Evolutionary conservation across 2,888 invertebrate species (phyloP).

Genomic region (Hypercompe scribonia): DNA sequence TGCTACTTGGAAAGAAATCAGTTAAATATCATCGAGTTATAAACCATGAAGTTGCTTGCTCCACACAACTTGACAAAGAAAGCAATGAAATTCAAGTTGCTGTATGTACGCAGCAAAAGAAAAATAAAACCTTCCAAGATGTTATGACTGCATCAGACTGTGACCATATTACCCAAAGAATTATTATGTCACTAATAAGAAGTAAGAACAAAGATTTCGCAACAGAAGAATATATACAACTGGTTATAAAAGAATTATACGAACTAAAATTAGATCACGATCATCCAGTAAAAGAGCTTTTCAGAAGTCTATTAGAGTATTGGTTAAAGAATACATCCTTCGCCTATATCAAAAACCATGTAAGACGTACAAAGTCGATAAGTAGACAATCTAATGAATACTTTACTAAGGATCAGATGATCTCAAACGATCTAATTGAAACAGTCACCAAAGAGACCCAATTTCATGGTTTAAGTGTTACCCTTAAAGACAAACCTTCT

Average conservation of each 20-base stretch:
- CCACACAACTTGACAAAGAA: conserved; percentile 40
- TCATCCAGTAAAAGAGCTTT: conserved; percentile 71
- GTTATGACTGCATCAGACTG: conserved; percentile 58
- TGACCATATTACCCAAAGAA: conserved; percentile 68
- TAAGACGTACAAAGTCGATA: conserved; percentile 60
- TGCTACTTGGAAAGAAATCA: conserved; percentile 57
- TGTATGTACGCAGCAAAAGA: conserved; percentile 33
- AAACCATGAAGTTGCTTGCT: conserved; percentile 34
- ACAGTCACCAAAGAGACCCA: conserved; percentile 67
- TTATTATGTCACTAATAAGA: conserved; percentile 66
- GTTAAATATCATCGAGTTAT: neutral
- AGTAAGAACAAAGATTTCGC: conserved; percentile 42
- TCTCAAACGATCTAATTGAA: conserved; percentile 60
- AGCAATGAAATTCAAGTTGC: conserved; percentile 55
- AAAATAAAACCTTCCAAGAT: conserved; percentile 59
- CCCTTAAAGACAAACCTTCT: conserved; percentile 17
- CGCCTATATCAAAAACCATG: conserved; percentile 54
- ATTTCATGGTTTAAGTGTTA: conserved; percentile 56
- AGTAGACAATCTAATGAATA: conserved; percentile 63
- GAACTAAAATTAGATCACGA: conserved; percentile 56
- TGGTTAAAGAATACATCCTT: conserved; percentile 70
- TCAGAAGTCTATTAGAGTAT: conserved; percentile 71
- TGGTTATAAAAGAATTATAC: conserved; percentile 70
- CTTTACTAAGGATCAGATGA: conserved; percentile 67
- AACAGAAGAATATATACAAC: conserved; percentile 61